phyloP scores from a whole-genome alignment of 2,797 vertebrate species.

The Typhlichthys eigenmanni region DNA sequence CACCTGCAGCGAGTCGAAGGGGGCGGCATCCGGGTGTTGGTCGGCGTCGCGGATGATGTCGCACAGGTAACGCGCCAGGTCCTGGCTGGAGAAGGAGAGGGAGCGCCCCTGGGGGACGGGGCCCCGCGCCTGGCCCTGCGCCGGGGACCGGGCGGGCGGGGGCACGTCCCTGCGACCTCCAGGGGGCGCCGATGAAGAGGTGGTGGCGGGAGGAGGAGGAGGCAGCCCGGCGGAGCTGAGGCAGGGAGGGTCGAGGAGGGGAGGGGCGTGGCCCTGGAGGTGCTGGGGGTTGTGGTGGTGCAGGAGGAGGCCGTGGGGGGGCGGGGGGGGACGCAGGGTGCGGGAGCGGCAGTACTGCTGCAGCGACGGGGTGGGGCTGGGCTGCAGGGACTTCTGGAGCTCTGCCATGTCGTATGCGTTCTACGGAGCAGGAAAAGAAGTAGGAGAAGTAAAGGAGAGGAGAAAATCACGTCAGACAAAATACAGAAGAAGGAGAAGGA shows the following conservation, averaged over 20 bases:
- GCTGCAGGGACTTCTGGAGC: conserved; percentile 86
- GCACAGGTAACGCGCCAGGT: conserved; percentile 78
- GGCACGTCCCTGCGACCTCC: conserved; percentile 61
- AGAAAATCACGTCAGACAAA: conserved; percentile 6
- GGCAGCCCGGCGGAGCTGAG: conserved; percentile 1
- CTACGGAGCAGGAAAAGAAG: conserved; percentile 54
- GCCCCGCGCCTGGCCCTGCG: conserved; percentile 66
- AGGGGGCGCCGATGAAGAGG: conserved; percentile 59
- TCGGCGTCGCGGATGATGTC: conserved; percentile 79
- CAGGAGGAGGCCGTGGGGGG: conserved; percentile 41
- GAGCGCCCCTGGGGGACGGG: conserved; percentile 61
- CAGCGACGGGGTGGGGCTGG: conserved; percentile 80
- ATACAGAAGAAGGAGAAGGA: conserved; percentile 33
- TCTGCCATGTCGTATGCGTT: conserved; percentile 89
- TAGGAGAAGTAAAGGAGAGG: conserved; percentile 40
- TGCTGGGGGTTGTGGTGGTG: conserved; percentile 54
- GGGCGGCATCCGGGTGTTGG: conserved; percentile 69
- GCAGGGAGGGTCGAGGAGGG: conserved; percentile 27
- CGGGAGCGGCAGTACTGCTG: conserved; percentile 72
- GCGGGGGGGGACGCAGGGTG: conserved; percentile 63
- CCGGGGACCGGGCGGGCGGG: conserved; percentile 55
- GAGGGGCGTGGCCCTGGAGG: conserved; percentile 44
- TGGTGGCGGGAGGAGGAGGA: conserved; percentile 12
- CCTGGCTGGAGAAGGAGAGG: conserved; percentile 73
- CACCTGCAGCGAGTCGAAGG: conserved; percentile 82